phyloP scores from a whole-genome alignment of 2,797 vertebrate genomes.

The Dermochelys coriacea region DNA sequence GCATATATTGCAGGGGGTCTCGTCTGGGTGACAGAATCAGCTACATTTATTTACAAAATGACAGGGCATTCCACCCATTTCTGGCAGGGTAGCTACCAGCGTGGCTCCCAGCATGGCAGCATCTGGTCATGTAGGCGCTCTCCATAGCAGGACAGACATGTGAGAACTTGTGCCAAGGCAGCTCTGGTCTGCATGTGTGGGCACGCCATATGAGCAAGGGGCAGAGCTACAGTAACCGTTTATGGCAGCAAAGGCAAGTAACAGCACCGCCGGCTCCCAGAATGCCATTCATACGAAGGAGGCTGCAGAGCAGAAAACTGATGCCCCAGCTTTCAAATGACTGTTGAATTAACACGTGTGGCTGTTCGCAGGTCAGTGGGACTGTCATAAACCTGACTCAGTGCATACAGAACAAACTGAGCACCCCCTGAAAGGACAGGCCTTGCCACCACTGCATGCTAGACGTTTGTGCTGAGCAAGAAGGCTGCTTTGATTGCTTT shows the following conservation, averaged over 20 bases:
- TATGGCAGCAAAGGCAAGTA: neutral
- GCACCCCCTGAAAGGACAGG: neutral
- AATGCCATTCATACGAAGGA: neutral
- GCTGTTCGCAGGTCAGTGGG: neutral
- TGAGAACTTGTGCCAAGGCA: neutral
- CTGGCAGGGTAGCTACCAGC: neutral
- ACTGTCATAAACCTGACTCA: neutral
- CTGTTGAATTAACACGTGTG: neutral
- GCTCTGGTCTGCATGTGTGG: neutral
- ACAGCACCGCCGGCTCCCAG: conserved; percentile 35
- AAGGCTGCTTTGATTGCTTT: neutral
- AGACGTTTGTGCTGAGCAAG: neutral
- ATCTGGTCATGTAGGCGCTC: neutral
- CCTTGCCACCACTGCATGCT: too few species aligned
- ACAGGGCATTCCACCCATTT: rapidly evolving
- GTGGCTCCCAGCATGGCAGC: neutral
- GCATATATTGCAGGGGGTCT: neutral
- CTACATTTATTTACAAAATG: conserved; percentile 60
- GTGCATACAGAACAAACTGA: neutral
- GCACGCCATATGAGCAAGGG: neutral
- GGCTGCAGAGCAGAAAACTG: neutral
- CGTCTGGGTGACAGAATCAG: conserved; percentile 33
- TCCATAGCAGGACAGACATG: neutral
- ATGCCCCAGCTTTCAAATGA: neutral
- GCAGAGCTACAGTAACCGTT: rapidly evolving